Evolutionary conservation across 2,113 vertebrate species (phyloP).

Genomic region (Oreochromis tanganicae): DNA sequence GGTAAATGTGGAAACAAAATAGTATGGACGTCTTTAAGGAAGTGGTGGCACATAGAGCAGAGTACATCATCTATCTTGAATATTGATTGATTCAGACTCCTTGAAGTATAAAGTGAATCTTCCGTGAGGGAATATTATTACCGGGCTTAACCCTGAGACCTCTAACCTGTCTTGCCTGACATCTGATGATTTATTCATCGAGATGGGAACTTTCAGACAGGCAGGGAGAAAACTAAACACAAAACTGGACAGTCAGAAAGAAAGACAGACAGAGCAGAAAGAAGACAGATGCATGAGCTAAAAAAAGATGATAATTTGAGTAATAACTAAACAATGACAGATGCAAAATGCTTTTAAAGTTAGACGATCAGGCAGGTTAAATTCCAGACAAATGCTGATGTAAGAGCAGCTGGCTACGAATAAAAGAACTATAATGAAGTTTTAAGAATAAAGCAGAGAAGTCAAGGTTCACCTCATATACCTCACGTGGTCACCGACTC

Average conservation of each 20-base stretch:
- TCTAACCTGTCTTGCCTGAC: slow-evolving; percentile 8
- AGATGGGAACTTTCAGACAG: not conserved
- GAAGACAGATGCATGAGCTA: not conserved
- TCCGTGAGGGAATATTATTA: slow-evolving; percentile 19
- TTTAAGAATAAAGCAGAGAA: not conserved
- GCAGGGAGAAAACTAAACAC: not conserved
- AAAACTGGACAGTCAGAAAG: not conserved
- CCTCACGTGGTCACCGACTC: not conserved
- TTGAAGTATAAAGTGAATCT: slow-evolving; percentile 12
- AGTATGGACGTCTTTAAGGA: not conserved
- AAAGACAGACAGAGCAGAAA: not conserved
- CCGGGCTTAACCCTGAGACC: slow-evolving; percentile 27
- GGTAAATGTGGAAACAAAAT: not conserved
- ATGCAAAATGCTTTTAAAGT: not conserved
- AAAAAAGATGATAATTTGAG: not conserved
- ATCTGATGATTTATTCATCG: slow-evolving; percentile 41
- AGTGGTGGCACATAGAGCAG: not conserved
- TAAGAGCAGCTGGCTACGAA: not conserved
- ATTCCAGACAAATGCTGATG: not conserved
- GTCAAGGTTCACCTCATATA: not conserved
- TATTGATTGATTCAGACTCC: slow-evolving; percentile 13
- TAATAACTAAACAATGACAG: not conserved
- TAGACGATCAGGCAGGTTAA: not conserved
- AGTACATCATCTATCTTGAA: not conserved
- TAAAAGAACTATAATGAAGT: not conserved